These are phyloP conservation scores for Asarcornis scutulata DNA, from an alignment of 2,113 vertebrate genomes.

Conservation along the genomic window DNA sequence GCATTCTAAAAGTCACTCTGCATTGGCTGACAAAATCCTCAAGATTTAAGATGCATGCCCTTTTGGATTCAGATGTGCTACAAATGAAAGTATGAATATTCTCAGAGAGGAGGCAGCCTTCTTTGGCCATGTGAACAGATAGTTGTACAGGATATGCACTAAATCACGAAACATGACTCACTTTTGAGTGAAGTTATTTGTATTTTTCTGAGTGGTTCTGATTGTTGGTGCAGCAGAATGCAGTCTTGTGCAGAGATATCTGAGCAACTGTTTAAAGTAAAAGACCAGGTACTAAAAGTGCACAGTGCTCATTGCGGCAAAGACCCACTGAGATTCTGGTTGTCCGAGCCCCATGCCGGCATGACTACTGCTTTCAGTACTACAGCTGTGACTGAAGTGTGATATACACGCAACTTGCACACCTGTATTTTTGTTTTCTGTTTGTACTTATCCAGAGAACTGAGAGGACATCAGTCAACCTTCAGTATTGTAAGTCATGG, in stretches of 20 bases:
- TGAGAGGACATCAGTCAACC: neutral
- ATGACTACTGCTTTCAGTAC: neutral
- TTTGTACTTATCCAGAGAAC: neutral
- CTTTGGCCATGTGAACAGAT: neutral
- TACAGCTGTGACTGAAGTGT: neutral
- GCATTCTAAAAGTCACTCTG: neutral
- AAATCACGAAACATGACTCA: neutral
- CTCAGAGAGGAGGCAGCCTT: neutral
- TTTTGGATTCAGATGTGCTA: neutral
- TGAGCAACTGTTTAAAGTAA: neutral
- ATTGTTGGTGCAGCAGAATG: neutral
- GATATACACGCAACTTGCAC: neutral
- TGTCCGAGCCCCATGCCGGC: neutral
- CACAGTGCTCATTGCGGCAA: neutral
- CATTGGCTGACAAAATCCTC: neutral
- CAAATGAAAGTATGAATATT: neutral
- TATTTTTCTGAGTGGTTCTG: neutral
- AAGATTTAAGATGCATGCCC: neutral
- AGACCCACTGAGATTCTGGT: neutral
- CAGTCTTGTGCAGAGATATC: neutral
- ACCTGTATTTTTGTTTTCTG: neutral
- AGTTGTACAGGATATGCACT: neutral
- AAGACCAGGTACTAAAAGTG: neutral
- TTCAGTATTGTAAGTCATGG: neutral
- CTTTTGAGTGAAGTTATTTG: neutral